Base-by-base conservation (phyloP, 2,888 invertebrate species). In the Drosophila macrospina region DNA sequence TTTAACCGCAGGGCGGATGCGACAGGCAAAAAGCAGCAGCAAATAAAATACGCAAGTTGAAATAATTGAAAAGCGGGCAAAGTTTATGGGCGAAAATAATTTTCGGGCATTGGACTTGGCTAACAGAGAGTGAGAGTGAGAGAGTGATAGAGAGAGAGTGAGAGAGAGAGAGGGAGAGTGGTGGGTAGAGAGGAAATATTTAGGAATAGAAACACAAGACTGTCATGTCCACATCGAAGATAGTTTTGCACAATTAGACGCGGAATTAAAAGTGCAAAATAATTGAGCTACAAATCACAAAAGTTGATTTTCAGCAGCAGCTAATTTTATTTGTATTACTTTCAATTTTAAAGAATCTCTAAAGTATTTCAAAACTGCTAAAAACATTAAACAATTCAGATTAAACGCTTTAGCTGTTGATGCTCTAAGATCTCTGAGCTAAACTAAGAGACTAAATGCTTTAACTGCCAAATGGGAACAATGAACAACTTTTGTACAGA, bases 1-100 rank as follows among this genome's bases (percentile, higher is more conserved):
- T 55, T 68, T 60, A 74, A 61, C 74, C 74, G 64, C 77, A 75
- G 64, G 55, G 41, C 62, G 50, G 54, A 41, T 54, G 51, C 50
- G 50, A 50, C 45, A 51, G 60, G 64, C 72, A 72, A 76, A 76
- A 76, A 76, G 41, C 61, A 47, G 15, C 41, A 41, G 60, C 73
- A 60, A 78, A 78, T 74, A 78, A 78, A 76, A 68, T 68, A 65
- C 64, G 65, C 74, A 72, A 77, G 62, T 79, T 71, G 73, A 80
- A 78, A 81, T 81, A 81, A 81, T 81, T 81, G 81, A 81, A 81
- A 81, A 81, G 79, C 80, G 78, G 66, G 61, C 75, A 78, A 81
- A 80, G 80, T 80, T 81, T 80, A 79, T 81, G 79, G 69, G 64
- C 57, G 69, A 56, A 79, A 81, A 81, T 79, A 74, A 74, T 80